Evolutionary conservation across 1,140 invertebrate species (phyloP).

Genomic region (Carposina sasakii): DNA sequence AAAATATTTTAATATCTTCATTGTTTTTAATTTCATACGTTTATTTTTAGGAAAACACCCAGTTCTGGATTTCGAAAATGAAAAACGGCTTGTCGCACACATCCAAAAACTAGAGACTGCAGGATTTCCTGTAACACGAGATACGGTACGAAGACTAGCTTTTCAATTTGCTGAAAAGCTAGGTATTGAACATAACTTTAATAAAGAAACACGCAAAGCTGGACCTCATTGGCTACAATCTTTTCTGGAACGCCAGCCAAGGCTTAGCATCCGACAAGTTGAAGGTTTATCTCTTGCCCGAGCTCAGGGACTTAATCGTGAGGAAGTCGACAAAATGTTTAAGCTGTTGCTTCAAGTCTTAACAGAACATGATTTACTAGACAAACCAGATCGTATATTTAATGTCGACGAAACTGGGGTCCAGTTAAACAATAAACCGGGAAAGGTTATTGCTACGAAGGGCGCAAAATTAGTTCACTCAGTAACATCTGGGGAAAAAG

Average conservation of each 20-base stretch:
- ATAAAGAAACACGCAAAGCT: conserved; percentile 35
- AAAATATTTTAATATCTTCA: too few species aligned
- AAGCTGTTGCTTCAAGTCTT: conserved; percentile 27
- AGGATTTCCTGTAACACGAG: conserved; percentile 32
- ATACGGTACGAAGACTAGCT: conserved; percentile 25
- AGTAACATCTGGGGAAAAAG: conserved; percentile 42
- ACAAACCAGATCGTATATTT: conserved; percentile 44
- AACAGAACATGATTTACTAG: conserved; percentile 11
- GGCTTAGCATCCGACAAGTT: conserved; percentile 37
- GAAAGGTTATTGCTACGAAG: conserved; percentile 40
- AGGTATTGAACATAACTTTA: conserved; percentile 36
- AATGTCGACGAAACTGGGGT: conserved; percentile 61
- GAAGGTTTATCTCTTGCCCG: conserved; percentile 48
- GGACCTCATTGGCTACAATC: conserved; percentile 36
- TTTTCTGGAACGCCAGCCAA: conserved; percentile 46
- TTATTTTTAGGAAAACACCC: conserved; percentile 33
- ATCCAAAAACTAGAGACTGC: conserved; percentile 30
- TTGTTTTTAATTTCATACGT: too few species aligned
- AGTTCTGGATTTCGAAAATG: conserved; percentile 30
- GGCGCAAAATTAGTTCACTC: conserved; percentile 37
- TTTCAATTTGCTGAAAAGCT: conserved; percentile 42
- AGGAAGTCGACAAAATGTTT: conserved; percentile 41
- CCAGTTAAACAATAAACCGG: conserved; percentile 37
- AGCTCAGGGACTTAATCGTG: conserved; percentile 35
- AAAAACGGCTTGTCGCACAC: conserved; percentile 35